Evolutionary conservation across 1,140 invertebrate species (phyloP), one percentile per base, ranked within the genome.

Genomic region (Drosophila ogumai): DNA sequence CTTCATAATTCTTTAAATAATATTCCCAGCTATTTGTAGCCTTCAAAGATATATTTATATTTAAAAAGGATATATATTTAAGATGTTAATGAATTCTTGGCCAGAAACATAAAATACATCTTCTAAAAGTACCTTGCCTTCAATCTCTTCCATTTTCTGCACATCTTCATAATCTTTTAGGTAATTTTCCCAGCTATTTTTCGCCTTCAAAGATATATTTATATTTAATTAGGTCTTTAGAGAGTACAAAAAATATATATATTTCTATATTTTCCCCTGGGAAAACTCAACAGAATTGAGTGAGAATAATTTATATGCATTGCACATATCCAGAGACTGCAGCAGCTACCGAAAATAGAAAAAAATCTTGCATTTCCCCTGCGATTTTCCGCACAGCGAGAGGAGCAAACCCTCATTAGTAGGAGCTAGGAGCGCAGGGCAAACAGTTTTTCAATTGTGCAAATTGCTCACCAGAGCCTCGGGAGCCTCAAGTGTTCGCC

Each of bases 361-460:
- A 69, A 67, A 55, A 43, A 38, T 54, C 64, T 25, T 31, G 22
- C 2, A 41, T 25, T 64, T 40, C 38, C 61, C 60, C 38, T n/a
- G 31, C 22, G 44, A 66, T 66, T 50, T 52, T 50, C 34, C 31
- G 10, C 59, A 64, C 34, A 17, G 60, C 28, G n/a, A 32, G n/a
- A 3, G 47, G 9, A 34, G 50, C 12, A 54, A 65, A 43, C 46
- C 61, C 66, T 69, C 66, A 69, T 69, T 69, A 59, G 69, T 43
- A 10, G 69, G 19, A 72, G 43, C 43, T 28, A 28, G 25, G 54
- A 72, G 52, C 44, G 69, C 69, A 41, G 69, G 69, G 69, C 69
- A 73, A 71, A 73, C 69, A 73, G 69, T 59, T 59, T 72, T 73
- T 72, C 69, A 73, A 73, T 73, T 73, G 69, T 72, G 69, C 67